Evolutionary conservation across 2,888 invertebrate genomes (phyloP).

Genomic region (Pseudococcus viburni): DNA sequence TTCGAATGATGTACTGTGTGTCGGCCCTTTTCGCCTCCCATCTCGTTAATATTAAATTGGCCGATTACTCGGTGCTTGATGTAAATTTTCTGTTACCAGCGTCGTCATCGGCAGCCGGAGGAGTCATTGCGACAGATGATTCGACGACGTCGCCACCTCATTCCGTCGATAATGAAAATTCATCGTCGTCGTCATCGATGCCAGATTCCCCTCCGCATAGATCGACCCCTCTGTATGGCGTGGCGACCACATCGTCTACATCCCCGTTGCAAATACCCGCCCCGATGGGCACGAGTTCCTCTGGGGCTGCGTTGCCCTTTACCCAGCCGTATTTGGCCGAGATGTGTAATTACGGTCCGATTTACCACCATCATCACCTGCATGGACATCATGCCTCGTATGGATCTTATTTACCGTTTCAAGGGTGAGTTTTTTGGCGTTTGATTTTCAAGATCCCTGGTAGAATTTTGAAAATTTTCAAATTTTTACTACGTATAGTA

Average conservation of each 20-base stretch:
- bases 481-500: too few species aligned
- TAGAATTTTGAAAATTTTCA: too few species aligned
- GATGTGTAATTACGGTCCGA: slow-evolving; percentile 79
- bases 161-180: slow-evolving; percentile 67
- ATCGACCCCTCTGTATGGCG: slow-evolving; percentile 15
- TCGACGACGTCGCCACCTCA: slow-evolving; percentile 55
- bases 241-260: slow-evolving; percentile 66
- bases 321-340: slow-evolving; percentile 79
- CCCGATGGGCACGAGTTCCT: slow-evolving; percentile 70
- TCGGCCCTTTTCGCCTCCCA: slow-evolving; percentile 22
- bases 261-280: slow-evolving; percentile 71
- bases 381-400: slow-evolving; percentile 64
- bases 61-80: not conserved
- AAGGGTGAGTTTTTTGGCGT: slow-evolving; percentile 63
- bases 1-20: not conserved
- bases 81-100: not conserved
- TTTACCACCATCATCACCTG: slow-evolving; percentile 74
- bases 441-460: too few species aligned
- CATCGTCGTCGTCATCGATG: slow-evolving; percentile 65
- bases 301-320: slow-evolving; percentile 71
- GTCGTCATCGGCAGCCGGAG: not conserved
- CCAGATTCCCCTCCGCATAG: slow-evolving; percentile 66
- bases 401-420: slow-evolving; percentile 67
- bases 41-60: slow-evolving; percentile 28
- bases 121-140: not conserved